These are phyloP conservation scores for Drosophila oshimai DNA, from an alignment of 1,140 invertebrate genomes.

Conservation along the genomic window DNA sequence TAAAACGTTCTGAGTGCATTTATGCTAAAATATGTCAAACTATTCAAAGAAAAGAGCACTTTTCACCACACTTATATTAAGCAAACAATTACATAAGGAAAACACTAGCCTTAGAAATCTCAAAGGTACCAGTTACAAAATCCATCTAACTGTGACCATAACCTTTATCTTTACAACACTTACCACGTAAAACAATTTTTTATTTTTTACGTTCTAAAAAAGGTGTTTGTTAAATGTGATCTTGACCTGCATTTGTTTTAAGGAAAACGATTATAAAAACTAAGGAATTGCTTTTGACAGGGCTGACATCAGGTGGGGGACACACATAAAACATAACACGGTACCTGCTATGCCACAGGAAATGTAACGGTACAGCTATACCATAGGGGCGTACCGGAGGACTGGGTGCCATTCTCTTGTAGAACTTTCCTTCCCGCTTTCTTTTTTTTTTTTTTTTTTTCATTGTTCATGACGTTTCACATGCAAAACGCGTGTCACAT, in stretches of 20 bases:
- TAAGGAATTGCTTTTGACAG: conserved; percentile 3
- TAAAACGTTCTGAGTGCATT: too few relatives aligned
- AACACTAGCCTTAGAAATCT: too few relatives aligned
- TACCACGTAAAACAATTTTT: too few relatives aligned
- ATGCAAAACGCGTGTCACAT: conserved; percentile 81
- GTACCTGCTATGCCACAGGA: conserved; percentile 35
- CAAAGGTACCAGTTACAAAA: too few relatives aligned
- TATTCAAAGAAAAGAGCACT: not conserved
- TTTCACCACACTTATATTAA: too few relatives aligned
- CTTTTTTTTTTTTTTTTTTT: conserved; percentile 2
- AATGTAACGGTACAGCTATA: conserved; percentile 17
- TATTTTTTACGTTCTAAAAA: too few relatives aligned
- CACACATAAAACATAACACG: not conserved
- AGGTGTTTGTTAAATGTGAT: too few relatives aligned
- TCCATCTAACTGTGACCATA: too few relatives aligned
- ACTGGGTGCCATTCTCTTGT: conserved; percentile 1
- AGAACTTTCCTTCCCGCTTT: conserved; percentile 7
- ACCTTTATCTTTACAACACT: too few relatives aligned
- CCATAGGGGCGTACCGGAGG: not conserved
- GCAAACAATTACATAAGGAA: too few relatives aligned
- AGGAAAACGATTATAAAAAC: not conserved
- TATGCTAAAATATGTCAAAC: too few relatives aligned
- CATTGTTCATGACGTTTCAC: conserved; percentile 78
- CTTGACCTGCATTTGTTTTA: too few relatives aligned
- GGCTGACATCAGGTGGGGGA: conserved; percentile 12